Evolutionary conservation across 2,797 vertebrate genomes (phyloP).

Genomic region (Setipinna tenuifilis): DNA sequence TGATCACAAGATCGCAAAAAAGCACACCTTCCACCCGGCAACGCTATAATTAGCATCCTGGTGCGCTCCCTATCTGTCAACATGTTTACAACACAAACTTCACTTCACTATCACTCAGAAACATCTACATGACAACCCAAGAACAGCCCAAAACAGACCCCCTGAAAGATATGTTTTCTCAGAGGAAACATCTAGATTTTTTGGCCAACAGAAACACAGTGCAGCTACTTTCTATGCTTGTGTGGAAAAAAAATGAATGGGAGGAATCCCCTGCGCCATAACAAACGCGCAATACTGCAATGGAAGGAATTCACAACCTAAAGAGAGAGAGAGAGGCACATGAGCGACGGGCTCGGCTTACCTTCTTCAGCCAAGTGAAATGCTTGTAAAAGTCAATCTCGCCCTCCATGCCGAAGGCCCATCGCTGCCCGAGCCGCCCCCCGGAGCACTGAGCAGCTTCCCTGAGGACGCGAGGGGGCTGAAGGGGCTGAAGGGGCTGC

Average conservation of each 20-base stretch:
- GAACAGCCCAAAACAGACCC: neutral
- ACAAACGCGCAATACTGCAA: neutral
- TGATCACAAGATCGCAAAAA: conserved; percentile 40
- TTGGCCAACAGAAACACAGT: neutral
- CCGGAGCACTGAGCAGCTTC: conserved; percentile 63
- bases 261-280: neutral
- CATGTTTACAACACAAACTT: conserved; percentile 45
- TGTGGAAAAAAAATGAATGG: neutral
- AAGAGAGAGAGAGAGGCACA: neutral
- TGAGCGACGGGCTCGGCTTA: conserved; percentile 68
- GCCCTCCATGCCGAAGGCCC: conserved; percentile 91
- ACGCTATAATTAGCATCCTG: conserved; percentile 38
- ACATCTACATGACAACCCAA: neutral
- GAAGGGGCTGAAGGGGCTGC: neutral
- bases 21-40: conserved; percentile 34
- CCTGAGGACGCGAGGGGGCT: conserved; percentile 29
- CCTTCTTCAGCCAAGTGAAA: conserved; percentile 94
- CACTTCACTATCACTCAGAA: conserved; percentile 36
- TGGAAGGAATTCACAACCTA: conserved; percentile 28
- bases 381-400: conserved; percentile 95
- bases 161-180: neutral
- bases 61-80: conserved; percentile 30
- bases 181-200: neutral
- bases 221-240: neutral
- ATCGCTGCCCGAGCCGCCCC: conserved; percentile 79